These are phyloP conservation scores for Cerastoderma edule DNA, from an alignment of 2,888 invertebrate genomes.

Conservation along the genomic window DNA sequence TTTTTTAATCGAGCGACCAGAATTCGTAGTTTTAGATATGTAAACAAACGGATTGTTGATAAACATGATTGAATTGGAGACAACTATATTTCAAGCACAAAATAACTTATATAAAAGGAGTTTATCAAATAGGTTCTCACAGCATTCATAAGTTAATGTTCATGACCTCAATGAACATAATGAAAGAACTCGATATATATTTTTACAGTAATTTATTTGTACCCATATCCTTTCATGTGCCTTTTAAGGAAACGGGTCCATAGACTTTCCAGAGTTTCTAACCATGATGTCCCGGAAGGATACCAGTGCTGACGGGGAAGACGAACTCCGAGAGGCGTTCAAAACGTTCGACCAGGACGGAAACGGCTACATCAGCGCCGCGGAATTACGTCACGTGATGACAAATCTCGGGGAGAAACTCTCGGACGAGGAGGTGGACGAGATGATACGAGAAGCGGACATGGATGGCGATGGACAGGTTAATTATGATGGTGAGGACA, in stretches of 20 bases:
- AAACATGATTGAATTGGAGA: too few relatives aligned
- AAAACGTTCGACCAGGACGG: constrained; percentile 33
- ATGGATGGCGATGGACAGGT: constrained; percentile 20
- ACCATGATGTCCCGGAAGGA: constrained; percentile 39
- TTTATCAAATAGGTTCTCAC: too few relatives aligned
- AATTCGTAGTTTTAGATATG: too few relatives aligned
- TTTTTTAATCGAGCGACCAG: too few relatives aligned
- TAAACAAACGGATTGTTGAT: too few relatives aligned
- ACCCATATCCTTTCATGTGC: too few relatives aligned
- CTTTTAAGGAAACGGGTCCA: constrained; percentile 20
- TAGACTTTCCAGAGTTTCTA: constrained; percentile 18
- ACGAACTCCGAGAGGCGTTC: constrained; percentile 34
- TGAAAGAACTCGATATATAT: too few relatives aligned
- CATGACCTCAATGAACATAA: too few relatives aligned
- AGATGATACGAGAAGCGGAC: constrained; percentile 24
- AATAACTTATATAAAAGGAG: too few relatives aligned
- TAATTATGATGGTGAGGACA: constrained; percentile 16
- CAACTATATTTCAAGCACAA: too few relatives aligned
- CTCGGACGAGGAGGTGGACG: constrained; percentile 18
- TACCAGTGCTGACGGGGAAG: constrained; percentile 28
- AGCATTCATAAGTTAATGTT: too few relatives aligned
- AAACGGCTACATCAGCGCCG: constrained; percentile 26
- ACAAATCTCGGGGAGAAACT: constrained; percentile 25
- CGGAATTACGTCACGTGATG: constrained; percentile 40
- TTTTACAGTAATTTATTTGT: too few relatives aligned